Evolutionary conservation across 2,113 vertebrate genomes (phyloP).

Genomic region (Zosterops pallidus): DNA sequence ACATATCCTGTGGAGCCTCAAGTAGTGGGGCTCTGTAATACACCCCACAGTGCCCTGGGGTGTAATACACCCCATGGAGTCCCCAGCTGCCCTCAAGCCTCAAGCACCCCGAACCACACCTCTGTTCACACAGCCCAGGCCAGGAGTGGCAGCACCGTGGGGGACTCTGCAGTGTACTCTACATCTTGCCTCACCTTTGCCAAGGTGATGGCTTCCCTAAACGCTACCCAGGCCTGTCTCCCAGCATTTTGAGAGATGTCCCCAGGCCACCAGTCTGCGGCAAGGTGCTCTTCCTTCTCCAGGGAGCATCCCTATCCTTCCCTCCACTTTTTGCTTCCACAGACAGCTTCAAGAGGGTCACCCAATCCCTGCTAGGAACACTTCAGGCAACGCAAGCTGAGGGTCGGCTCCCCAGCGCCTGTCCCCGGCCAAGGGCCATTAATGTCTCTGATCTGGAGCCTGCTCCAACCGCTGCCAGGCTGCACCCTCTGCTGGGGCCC

Average conservation of each 20-base stretch:
- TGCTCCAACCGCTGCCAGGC: slow-evolving; percentile 30
- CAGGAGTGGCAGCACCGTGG: rapidly evolving
- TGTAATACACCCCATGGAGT: neutral
- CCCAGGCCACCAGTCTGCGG: neutral
- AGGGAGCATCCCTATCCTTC: neutral
- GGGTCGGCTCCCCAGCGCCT: neutral
- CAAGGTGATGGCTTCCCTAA: neutral
- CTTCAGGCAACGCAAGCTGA: neutral
- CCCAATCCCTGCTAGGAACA: too few relatives aligned
- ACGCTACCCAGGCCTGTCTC: neutral
- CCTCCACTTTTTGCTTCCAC: neutral
- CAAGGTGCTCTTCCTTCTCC: rapidly evolving
- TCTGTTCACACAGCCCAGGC: neutral
- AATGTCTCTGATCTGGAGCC: neutral
- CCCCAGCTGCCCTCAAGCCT: neutral
- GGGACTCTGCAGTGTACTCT: rapidly evolving
- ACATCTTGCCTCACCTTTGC: neutral
- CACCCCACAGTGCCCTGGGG: neutral
- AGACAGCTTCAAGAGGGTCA: neutral
- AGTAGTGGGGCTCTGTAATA: rapidly evolving
- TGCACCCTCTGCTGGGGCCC: slow-evolving; percentile 64
- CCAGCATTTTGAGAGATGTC: neutral
- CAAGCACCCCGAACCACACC: neutral
- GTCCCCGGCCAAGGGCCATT: neutral
- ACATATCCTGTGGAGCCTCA: rapidly evolving